Percentiles rank a stretch among this genome's conserved stretches.
Conservation (phyloP, 2,888 invertebrate genomes). For the Leptinotarsa rubiginosa region DNA sequence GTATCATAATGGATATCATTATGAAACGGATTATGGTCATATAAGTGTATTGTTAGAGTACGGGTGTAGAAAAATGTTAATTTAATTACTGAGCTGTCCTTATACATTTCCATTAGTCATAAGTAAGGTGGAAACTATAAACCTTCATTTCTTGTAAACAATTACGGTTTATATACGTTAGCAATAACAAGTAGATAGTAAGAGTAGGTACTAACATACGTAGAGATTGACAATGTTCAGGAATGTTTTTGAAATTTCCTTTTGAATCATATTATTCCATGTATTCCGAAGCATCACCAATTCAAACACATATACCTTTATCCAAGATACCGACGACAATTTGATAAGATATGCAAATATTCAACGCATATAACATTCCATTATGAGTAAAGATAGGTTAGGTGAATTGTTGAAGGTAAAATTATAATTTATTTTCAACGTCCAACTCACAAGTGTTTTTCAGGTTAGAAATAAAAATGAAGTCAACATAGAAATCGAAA, state of each 20-base stretch:
- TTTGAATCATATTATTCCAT: neutral
- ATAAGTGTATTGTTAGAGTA: too few relatives aligned
- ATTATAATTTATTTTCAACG: neutral
- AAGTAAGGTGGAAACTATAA: neutral
- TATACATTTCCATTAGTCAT: neutral
- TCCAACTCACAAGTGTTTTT: neutral
- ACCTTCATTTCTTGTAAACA: neutral
- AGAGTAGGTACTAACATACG: neutral
- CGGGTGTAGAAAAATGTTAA: too few relatives aligned
- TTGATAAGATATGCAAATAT: constrained; percentile 19
- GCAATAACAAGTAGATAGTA: neutral
- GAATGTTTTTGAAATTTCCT: neutral
- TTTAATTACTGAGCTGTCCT: neutral
- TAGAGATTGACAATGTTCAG: too few relatives aligned
- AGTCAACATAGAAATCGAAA: neutral
- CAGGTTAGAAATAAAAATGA: neutral
- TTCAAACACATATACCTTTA: neutral
- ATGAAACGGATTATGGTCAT: too few relatives aligned
- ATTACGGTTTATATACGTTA: neutral
- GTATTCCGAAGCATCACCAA: neutral
- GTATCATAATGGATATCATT: too few relatives aligned
- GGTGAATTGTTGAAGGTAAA: constrained; percentile 47
- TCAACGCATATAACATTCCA: constrained; percentile 11
- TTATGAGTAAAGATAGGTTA: constrained; percentile 58
- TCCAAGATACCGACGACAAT: neutral